Evolutionary conservation across 2,797 vertebrate genomes (phyloP), one percentile per base, ranked within the genome.

Genomic region (Heliangelus exortis): DNA sequence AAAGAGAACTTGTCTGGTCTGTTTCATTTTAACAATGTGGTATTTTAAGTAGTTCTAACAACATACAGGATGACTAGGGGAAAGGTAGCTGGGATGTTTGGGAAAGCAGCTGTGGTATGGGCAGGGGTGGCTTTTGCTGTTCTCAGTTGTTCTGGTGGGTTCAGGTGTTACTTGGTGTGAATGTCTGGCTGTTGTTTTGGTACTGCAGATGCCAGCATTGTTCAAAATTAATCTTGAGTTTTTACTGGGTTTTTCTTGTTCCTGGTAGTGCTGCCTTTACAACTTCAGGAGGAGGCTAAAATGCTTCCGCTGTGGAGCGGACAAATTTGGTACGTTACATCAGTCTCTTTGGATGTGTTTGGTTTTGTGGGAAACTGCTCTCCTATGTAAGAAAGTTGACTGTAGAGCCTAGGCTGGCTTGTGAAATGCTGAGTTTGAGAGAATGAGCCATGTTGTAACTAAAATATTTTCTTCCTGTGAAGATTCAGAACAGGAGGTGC

Each of bases 201-300:
- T 59, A 62, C 23, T 51, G n/a, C 11, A 91, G 69, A 54, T 58
- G 33, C 10, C 45, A 65, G 10, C 8, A 2, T 51, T 69, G 17
- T n/a, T 57, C 19, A 12, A 54, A 59, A 83, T 74, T 4, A 43
- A 12, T 21, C 13, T 39, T 0, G 9, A 21, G 54, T 74, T 81
- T 79, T 95, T 80, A 96, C 18, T 33, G 5, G 29, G 19, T 8
- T 50, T 72, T 31, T 96, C 26, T 96, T 96, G 41, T 97, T 92
- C 71, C 58, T 98, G 97, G 53, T 97, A 99, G 99, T 99, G 99
- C 98, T 99, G 99, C 98, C 99, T 99, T 97, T 99, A 99, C 98
- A 99, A 99, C 99, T 99, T 99, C 98, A 99, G 99, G 96, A 99
- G 99, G 98, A 98, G 99, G 98, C 98, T 99, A 97, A 99, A 99